Base-by-base conservation (phyloP, 2,888 invertebrate species). In the Troides oblongomaculatus region DNA sequence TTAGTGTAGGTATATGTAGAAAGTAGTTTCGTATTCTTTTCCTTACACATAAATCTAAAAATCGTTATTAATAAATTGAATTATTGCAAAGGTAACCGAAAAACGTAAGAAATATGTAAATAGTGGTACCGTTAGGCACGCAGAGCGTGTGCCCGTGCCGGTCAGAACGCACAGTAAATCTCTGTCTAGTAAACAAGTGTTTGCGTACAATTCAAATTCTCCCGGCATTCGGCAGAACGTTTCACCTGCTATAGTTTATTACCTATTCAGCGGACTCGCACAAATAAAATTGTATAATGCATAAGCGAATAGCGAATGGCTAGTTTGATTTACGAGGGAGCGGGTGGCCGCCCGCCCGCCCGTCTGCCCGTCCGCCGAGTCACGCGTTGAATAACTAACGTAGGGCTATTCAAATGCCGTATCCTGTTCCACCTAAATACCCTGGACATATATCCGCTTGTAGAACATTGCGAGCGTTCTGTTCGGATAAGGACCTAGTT, bases 231-330 rank as follows among this genome's bases (percentile, higher is more conserved):
- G 83, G 84, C 84, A 81, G 84, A 86, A 82, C 86, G 84, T 89
- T 90, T 88, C 88, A 90, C 90, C 90, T 89, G 90, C 86, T 85
- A 89, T 87, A 89, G 88, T 90, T 90, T 92, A 91, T 92, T 89
- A 92, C 89, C 90, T 91, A 92, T 92, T 92, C 92, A 92, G 85
- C 88, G 86, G 85, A 87, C 88, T 90, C 88, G 89, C 87, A 90
- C 92, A 92, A 93, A 93, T 93, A 93, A 93, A 92, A 93, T 92
- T 93, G 91, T 93, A 92, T 92, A 93, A 92, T 93, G 90, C 89
- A 93, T 92, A 92, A 90, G 90, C 92, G 91, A 92, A 92, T 89
- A 87, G 91, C 91, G 90, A 90, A 90, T 89, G 88, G 90, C 86
- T 88, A 88, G 90, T 92, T 90, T 92, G 92, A 93, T 92, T 93